A percentile compares a stretch with the other conserved stretches of the same genome.
Conservation (phyloP, 2,113 vertebrate species). For the Pyxicephalus adspersus region DNA sequence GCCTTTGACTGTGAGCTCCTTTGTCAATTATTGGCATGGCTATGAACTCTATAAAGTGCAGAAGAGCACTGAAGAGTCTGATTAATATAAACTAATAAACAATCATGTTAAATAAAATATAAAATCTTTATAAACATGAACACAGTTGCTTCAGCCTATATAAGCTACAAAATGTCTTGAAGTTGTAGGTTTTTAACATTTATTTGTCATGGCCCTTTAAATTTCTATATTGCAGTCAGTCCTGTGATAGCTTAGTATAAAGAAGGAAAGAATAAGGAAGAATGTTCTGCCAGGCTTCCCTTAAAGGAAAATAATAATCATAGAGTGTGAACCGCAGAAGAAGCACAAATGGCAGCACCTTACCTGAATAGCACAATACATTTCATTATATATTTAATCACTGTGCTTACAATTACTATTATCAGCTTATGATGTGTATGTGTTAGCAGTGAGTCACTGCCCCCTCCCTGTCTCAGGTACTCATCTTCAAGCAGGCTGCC, state of each 20-base stretch:
- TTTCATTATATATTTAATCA: slow-evolving; percentile 70
- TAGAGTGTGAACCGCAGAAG: slow-evolving; percentile 31
- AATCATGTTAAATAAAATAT: too few species aligned
- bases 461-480: slow-evolving; percentile 71
- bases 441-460: slow-evolving; percentile 68
- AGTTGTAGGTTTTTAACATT: not conserved
- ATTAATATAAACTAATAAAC: too few species aligned
- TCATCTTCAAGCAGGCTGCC: slow-evolving; percentile 85
- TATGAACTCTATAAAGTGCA: too few species aligned
- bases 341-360: slow-evolving; percentile 57
- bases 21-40: too few species aligned
- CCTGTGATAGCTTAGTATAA: not conserved
- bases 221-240: slow-evolving; percentile 22
- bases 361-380: slow-evolving; percentile 65
- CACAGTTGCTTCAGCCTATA: not conserved
- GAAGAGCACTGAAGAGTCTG: too few species aligned
- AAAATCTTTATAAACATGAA: too few species aligned
- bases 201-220: slow-evolving; percentile 17
- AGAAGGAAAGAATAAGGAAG: too few species aligned
- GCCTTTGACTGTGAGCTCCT: too few species aligned
- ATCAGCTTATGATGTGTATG: slow-evolving; percentile 72
- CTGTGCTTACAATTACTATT: slow-evolving; percentile 71
- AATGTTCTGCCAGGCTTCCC: slow-evolving; percentile 3
- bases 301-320: slow-evolving; percentile 34
- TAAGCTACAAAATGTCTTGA: slow-evolving; percentile 5